Percentiles rank a stretch among this genome's conserved stretches.
These are phyloP conservation scores for Lates japonicus DNA, from an alignment of 2,797 vertebrate species.

Conservation along the genomic window DNA sequence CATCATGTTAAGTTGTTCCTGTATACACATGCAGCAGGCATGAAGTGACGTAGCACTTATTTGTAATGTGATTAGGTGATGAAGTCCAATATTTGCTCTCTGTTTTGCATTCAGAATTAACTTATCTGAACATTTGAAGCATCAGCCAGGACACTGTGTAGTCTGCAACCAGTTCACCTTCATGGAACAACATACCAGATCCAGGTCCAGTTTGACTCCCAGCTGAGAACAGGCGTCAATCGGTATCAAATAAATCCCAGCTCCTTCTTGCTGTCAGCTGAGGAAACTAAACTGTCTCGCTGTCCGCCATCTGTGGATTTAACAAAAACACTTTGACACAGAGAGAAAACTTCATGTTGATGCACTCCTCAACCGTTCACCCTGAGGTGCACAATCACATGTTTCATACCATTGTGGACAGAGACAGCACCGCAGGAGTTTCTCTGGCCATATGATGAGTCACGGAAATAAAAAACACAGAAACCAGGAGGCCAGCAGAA, in stretches of 20 bases:
- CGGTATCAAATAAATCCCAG: not conserved
- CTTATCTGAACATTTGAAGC: not conserved
- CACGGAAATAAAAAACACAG: not conserved
- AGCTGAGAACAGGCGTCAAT: not conserved
- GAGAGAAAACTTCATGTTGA: not conserved
- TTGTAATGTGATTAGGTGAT: not conserved
- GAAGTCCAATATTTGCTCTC: not conserved
- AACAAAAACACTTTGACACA: not conserved
- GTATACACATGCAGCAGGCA: too few species aligned
- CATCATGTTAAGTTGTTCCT: too few species aligned
- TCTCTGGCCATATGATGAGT: slow-evolving; percentile 14
- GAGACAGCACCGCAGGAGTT: slow-evolving; percentile 2
- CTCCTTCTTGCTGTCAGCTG: not conserved
- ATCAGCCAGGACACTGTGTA: not conserved
- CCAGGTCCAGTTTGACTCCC: slow-evolving; percentile 9
- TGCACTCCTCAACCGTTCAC: not conserved
- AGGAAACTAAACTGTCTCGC: slow-evolving; percentile 21
- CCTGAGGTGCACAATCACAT: slow-evolving; percentile 31
- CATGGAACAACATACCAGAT: slow-evolving; percentile 7
- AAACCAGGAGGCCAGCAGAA: slow-evolving; percentile 21
- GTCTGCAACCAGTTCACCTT: slow-evolving; percentile 10
- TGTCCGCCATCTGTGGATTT: not conserved
- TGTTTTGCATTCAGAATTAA: not conserved
- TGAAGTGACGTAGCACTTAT: not conserved
- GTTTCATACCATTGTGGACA: not conserved